A percentile compares a stretch with the other conserved stretches of the same genome.
Conservation (phyloP, 2,888 invertebrate genomes). For the Polydrusus pterygomalis region DNA sequence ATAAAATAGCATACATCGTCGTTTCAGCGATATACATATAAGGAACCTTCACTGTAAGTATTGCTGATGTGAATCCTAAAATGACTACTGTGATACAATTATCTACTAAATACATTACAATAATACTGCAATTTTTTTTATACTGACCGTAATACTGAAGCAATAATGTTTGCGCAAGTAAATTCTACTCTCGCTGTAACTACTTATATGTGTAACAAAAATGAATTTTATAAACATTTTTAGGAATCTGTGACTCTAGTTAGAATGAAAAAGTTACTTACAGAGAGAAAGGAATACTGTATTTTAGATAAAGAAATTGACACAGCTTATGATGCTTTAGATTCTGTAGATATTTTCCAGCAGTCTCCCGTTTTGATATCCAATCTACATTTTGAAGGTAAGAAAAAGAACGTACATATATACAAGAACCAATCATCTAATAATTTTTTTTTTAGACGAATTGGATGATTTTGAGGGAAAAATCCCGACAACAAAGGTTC, state of each 20-base stretch:
- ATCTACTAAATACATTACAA: too few species aligned
- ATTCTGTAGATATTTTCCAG: constrained; percentile 72
- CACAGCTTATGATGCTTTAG: constrained; percentile 77
- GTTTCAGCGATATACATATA: too few species aligned
- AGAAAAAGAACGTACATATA: background rate
- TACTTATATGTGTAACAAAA: too few species aligned
- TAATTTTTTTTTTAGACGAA: constrained; percentile 69
- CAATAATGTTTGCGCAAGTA: too few species aligned
- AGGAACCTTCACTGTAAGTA: too few species aligned
- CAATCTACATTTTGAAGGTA: constrained; percentile 64
- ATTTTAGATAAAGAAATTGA: constrained; percentile 73
- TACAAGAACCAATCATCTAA: too few species aligned
- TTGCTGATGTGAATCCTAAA: too few species aligned
- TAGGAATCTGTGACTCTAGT: constrained; percentile 71
- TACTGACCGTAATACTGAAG: too few species aligned
- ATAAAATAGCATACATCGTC: too few species aligned
- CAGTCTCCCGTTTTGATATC: constrained; percentile 61
- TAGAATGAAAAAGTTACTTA: constrained; percentile 74
- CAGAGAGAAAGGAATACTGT: constrained; percentile 75
- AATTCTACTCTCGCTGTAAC: too few species aligned
- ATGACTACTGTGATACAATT: too few species aligned
- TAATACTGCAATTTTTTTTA: too few species aligned
- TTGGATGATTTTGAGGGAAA: constrained; percentile 73
- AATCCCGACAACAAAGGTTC: constrained; percentile 71
- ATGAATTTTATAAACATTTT: constrained; percentile 19